Conservation (phyloP, 2,113 vertebrate genomes). For the Lagopus muta region DNA sequence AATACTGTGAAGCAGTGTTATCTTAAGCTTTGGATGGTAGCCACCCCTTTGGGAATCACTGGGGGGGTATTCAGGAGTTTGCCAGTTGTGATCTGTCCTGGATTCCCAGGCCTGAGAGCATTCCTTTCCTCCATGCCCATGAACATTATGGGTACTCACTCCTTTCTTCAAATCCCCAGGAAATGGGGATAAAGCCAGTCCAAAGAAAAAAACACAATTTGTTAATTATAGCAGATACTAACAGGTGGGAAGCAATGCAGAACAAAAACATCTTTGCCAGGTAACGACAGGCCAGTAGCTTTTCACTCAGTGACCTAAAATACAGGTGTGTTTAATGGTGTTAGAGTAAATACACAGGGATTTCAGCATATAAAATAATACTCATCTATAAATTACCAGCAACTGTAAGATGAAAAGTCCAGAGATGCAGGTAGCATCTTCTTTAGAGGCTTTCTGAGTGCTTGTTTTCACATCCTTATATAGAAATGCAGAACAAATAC, state of each 20-base stretch:
- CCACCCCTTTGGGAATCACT: background rate
- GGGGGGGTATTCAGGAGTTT: background rate
- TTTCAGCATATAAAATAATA: slow-evolving; percentile 9
- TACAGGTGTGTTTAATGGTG: background rate
- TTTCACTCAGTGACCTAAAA: background rate
- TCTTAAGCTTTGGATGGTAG: background rate
- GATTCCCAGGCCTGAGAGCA: background rate
- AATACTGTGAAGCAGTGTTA: background rate
- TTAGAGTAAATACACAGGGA: background rate
- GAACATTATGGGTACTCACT: background rate
- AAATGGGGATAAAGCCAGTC: background rate
- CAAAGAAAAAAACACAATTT: slow-evolving; percentile 4
- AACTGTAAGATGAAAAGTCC: background rate
- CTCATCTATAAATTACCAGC: background rate
- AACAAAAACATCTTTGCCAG: background rate
- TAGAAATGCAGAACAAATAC: background rate
- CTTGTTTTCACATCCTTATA: background rate
- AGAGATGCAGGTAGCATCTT: background rate
- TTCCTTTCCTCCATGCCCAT: accelerated
- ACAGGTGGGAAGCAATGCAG: background rate
- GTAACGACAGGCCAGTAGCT: background rate
- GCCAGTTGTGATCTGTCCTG: background rate
- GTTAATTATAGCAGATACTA: slow-evolving; percentile 15
- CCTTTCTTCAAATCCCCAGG: background rate
- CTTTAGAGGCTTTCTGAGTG: background rate